A percentile compares a stretch with the other conserved stretches of the same genome.
phyloP scores from a whole-genome alignment of 2,113 vertebrate species.

The Paracanthobrama guichenoti region DNA sequence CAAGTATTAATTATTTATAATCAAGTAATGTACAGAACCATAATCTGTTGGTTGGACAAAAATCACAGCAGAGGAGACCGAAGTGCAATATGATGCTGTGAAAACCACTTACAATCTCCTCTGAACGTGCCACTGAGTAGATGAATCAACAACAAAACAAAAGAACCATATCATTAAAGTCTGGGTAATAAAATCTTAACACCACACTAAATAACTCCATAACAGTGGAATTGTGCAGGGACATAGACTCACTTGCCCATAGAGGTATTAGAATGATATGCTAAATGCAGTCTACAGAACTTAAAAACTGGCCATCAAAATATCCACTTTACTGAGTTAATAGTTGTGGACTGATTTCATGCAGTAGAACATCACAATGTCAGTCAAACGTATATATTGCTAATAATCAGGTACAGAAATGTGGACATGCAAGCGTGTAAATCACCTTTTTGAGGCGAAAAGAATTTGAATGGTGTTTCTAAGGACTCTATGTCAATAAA shows the following conservation, averaged over 20 bases:
- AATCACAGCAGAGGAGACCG: neutral
- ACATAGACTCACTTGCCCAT: neutral
- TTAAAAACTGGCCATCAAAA: neutral
- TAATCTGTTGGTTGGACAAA: constrained; percentile 3
- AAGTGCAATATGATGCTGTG: neutral
- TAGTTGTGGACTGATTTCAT: neutral
- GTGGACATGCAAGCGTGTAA: neutral
- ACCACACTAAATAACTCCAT: neutral
- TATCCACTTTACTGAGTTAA: neutral
- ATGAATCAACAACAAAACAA: neutral
- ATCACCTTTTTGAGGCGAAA: too few species aligned
- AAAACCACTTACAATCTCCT: neutral
- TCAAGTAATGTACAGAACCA: neutral
- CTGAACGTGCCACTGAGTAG: neutral
- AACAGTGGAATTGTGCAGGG: neutral
- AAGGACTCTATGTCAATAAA: neutral
- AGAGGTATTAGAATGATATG: neutral
- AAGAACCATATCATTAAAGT: neutral
- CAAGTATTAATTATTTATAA: neutral
- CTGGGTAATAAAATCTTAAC: neutral
- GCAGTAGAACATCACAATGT: neutral
- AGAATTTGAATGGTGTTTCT: neutral
- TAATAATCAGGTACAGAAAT: neutral
- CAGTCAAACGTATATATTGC: neutral
- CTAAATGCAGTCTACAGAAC: neutral